Base-by-base conservation (phyloP, 2,113 vertebrate genomes). In the Ginglymostoma cirratum region DNA sequence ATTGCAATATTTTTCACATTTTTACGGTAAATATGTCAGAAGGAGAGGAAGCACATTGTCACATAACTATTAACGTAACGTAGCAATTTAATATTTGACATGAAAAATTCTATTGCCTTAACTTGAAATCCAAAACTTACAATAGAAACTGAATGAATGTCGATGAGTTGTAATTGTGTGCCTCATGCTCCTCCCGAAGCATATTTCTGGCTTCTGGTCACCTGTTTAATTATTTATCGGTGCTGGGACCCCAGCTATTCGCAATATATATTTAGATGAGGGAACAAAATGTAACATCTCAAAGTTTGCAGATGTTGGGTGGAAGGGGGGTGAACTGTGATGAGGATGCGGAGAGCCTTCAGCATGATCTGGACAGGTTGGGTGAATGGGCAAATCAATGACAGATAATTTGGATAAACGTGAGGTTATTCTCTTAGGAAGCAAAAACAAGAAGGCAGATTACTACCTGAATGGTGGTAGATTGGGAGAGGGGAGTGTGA, bases 1-100 rank as follows among this genome's bases (percentile, higher is more conserved):
- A 8, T 95, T 66, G 92, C 45, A 94, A 94, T 67, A 69, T 94
- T 94, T 66, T 94, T 94, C 92, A 38, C 27, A 61, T 17, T 45
- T 48, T 95, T 48, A 0, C 34, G 67, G 19, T 34, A 76, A 76
- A 34, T 95, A 19, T 61, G 93, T 42, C n/a, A 95, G 69, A 27
- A 21, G 17, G 19, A 23, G 17, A 45, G 12, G 12, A 24, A 61
- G n/a, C 66, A 42, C 38, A 48, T 8, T 61, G 38, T 70, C 27
- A 94, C 10, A 19, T 2, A 94, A 27, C 27, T 27, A 48, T 52
- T 30, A 10, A 5, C 8, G 4, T 17, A 69, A 5, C 8, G 4
- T 17, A 69, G 61, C 21, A 69, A 69, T 61, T 89, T 89, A 89
- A 27, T 69, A 94, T 66, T n/a, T 38, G 8, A 94, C 34, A 67